Percentiles rank a stretch among this genome's conserved stretches.
phyloP scores from a whole-genome alignment of 1,140 invertebrate genomes.

The Agrypnia vestita region DNA sequence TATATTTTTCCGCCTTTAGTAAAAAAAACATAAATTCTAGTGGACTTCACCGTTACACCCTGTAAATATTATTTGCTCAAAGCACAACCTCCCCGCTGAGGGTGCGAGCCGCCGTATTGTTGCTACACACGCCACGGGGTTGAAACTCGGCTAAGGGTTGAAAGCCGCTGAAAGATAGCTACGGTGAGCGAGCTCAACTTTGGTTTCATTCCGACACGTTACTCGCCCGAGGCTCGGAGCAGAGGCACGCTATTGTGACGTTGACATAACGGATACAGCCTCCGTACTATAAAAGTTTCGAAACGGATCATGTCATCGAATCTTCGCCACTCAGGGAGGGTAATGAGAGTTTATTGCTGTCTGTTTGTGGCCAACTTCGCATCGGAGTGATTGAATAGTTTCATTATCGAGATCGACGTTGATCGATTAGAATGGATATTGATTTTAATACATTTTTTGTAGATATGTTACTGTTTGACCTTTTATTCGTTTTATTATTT shows the following conservation, averaged over 20 bases:
- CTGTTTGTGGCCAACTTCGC: background rate
- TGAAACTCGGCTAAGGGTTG: too few relatives aligned
- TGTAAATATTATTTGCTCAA: too few relatives aligned
- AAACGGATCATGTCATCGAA: background rate
- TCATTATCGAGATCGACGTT: background rate
- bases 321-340: too few relatives aligned
- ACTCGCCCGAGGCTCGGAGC: background rate
- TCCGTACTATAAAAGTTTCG: background rate
- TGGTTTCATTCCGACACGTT: conserved; percentile 20
- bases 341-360: background rate
- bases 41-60: too few relatives aligned
- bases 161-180: background rate
- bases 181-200: conserved; percentile 6
- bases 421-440: background rate
- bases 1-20: too few relatives aligned
- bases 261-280: conserved; percentile 4
- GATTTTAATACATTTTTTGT: background rate
- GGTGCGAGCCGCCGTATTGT: background rate
- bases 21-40: too few relatives aligned
- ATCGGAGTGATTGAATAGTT: conserved; percentile 15
- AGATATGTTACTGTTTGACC: too few relatives aligned
- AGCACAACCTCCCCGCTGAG: background rate
- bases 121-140: background rate
- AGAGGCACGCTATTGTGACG: background rate
- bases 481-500: too few relatives aligned